These are phyloP conservation scores for Tetramorium bicarinatum DNA, from an alignment of 2,888 invertebrate species.

Conservation along the genomic window DNA sequence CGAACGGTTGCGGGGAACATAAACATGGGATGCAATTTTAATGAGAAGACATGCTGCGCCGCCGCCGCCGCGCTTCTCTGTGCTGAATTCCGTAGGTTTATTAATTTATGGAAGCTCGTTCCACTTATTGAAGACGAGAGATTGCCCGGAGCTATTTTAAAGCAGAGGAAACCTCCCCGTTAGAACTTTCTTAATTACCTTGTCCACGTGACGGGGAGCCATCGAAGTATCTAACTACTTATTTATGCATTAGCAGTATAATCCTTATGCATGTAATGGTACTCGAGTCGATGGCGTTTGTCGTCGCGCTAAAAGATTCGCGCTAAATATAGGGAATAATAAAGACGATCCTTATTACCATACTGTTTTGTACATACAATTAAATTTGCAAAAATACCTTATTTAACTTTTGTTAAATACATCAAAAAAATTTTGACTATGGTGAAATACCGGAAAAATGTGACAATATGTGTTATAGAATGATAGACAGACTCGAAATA, in stretches of 20 bases:
- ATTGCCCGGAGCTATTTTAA: conserved; percentile 28
- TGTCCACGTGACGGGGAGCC: conserved; percentile 10
- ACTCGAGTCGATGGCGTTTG: background rate
- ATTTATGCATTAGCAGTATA: conserved; percentile 28
- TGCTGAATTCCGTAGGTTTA: conserved; percentile 42
- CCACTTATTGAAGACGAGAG: conserved; percentile 35
- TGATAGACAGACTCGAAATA: background rate
- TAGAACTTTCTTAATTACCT: conserved; percentile 48
- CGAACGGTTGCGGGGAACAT: conserved; percentile 48
- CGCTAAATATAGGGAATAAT: background rate
- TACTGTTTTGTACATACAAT: background rate
- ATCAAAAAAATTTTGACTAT: background rate
- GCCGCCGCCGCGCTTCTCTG: background rate
- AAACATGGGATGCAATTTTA: conserved; percentile 63
- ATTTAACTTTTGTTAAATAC: background rate
- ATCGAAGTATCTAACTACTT: conserved; percentile 12
- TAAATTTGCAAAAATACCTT: background rate
- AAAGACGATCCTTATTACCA: background rate
- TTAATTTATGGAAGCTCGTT: conserved; percentile 50
- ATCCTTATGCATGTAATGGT: conserved; percentile 27
- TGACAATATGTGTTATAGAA: background rate
- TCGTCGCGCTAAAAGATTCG: background rate
- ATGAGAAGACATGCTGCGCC: conserved; percentile 51
- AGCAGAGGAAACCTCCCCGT: conserved; percentile 3
- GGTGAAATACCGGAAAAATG: background rate